phyloP scores from a whole-genome alignment of 2,888 invertebrate species.

The Eristalis pertinax region DNA sequence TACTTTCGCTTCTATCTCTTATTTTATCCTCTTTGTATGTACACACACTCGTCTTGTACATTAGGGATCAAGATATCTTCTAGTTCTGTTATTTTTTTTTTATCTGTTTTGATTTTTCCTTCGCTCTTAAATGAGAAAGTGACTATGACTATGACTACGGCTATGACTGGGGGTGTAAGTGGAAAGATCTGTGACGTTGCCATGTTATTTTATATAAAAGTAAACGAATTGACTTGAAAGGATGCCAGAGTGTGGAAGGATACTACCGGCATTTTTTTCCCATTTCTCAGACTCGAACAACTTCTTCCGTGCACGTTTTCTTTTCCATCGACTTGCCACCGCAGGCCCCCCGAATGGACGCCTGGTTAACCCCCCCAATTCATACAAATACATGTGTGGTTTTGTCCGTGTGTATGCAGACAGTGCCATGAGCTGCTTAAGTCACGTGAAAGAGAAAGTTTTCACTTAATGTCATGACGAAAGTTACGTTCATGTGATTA shows the following conservation, averaged over 20 bases:
- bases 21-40: too few species aligned
- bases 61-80: conserved; percentile 1
- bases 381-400: conserved; percentile 10
- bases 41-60: not conserved
- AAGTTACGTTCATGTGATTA: conserved; percentile 72
- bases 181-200: conserved; percentile 50
- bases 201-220: conserved; percentile 67
- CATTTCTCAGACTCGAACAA: conserved; percentile 51
- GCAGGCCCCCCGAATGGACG: not conserved
- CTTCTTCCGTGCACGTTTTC: conserved; percentile 66
- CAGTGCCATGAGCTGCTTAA: conserved; percentile 30
- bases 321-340: conserved; percentile 27
- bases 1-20: conserved; percentile 24
- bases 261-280: conserved; percentile 62
- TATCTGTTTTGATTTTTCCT: conserved; percentile 47
- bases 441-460: conserved; percentile 73
- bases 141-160: not conserved
- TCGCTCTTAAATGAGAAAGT: conserved; percentile 23
- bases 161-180: not conserved
- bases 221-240: conserved; percentile 46
- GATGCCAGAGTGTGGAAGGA: conserved; percentile 41
- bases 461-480: conserved; percentile 72
- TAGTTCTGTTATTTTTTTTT: conserved; percentile 25
- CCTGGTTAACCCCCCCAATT: conserved; percentile 4
- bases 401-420: conserved; percentile 1